Evolutionary conservation across 2,797 vertebrate genomes (phyloP).

Genomic region (Aphelocoma californica): DNA sequence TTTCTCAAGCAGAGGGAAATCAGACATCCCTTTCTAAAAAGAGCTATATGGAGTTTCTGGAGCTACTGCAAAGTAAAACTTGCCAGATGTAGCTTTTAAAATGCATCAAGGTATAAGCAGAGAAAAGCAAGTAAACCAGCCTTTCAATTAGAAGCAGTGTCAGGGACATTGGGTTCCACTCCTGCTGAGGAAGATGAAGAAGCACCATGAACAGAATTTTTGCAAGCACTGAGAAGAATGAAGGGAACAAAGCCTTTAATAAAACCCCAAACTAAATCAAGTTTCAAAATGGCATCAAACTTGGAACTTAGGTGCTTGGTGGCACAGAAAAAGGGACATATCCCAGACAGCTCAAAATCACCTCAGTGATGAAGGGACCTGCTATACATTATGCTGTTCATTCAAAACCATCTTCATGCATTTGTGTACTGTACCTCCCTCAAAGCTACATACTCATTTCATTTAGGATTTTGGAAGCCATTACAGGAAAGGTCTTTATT

Average conservation of each 20-base stretch:
- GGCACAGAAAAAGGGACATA: background rate
- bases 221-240: background rate
- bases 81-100: background rate
- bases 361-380: background rate
- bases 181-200: background rate
- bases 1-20: background rate
- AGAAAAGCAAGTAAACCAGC: background rate
- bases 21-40: background rate
- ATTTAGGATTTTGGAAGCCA: background rate
- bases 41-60: background rate
- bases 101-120: background rate
- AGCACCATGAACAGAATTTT: background rate
- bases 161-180: fast-evolving
- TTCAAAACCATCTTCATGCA: background rate
- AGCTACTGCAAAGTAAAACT: background rate
- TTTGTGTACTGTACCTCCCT: background rate
- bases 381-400: background rate
- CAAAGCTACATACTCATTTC: background rate
- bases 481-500: background rate
- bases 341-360: background rate
- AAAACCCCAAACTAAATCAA: background rate
- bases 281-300: background rate
- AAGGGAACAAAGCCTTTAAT: background rate
- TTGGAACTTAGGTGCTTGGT: background rate
- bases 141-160: background rate